Conservation (phyloP, 1,140 invertebrate genomes). For the Rhagoletis pomonella region DNA sequence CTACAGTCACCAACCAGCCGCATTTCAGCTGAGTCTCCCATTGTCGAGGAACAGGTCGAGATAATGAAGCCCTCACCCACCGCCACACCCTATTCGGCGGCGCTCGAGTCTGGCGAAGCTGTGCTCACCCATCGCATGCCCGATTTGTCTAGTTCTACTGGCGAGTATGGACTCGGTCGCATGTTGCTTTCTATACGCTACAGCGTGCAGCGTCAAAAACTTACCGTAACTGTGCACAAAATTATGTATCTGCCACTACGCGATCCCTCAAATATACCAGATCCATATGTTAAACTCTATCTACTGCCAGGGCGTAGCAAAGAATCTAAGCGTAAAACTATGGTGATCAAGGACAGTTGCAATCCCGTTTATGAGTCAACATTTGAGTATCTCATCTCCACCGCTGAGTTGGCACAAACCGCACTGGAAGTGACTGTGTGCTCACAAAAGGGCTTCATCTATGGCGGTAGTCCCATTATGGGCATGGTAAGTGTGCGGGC, state of each 20-base stretch:
- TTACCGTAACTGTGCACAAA: slow-evolving; percentile 90
- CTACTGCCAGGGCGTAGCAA: slow-evolving; percentile 90
- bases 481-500: slow-evolving; percentile 79
- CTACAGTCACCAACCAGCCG: slow-evolving; percentile 63
- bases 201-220: slow-evolving; percentile 85
- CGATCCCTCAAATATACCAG: slow-evolving; percentile 91
- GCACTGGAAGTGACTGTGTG: slow-evolving; percentile 87
- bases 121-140: slow-evolving; percentile 74
- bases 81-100: slow-evolving; percentile 57
- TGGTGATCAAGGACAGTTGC: slow-evolving; percentile 90
- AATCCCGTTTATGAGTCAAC: slow-evolving; percentile 94
- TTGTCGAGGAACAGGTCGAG: slow-evolving; percentile 70
- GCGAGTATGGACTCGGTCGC: slow-evolving; percentile 83
- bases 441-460: slow-evolving; percentile 87
- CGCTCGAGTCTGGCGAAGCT: slow-evolving; percentile 62
- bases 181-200: slow-evolving; percentile 92
- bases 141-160: slow-evolving; percentile 78
- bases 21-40: slow-evolving; percentile 65
- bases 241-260: slow-evolving; percentile 91
- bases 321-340: slow-evolving; percentile 93
- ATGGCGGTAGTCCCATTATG: slow-evolving; percentile 85
- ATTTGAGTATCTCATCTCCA: slow-evolving; percentile 89
- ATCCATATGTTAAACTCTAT: slow-evolving; percentile 96
- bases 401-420: slow-evolving; percentile 82
- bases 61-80: slow-evolving; percentile 62